Evolutionary conservation across 2,113 vertebrate genomes (phyloP).

Genomic region (Lanius ludovicianus): DNA sequence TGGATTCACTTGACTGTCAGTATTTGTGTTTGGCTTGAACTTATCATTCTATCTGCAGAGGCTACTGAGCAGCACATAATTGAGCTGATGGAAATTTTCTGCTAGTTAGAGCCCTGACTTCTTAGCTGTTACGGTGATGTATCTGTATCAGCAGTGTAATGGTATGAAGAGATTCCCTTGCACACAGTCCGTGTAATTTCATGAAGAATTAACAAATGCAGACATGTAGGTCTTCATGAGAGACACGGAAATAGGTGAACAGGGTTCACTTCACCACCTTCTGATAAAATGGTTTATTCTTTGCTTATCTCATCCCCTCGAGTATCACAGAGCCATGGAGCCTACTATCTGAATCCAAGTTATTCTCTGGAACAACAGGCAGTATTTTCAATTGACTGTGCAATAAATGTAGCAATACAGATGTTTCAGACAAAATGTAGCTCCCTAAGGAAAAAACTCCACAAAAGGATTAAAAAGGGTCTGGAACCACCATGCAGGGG

Average conservation of each 20-base stretch:
- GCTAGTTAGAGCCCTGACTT: neutral
- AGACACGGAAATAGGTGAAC: neutral
- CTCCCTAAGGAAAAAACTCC: neutral
- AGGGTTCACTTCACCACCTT: neutral
- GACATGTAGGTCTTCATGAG: neutral
- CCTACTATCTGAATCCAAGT: neutral
- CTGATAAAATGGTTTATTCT: neutral
- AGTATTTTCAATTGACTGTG: neutral
- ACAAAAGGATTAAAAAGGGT: neutral
- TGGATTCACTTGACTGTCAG: neutral
- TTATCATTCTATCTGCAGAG: neutral
- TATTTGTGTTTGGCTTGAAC: neutral
- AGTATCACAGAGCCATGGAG: neutral
- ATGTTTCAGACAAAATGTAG: neutral
- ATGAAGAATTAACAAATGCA: neutral
- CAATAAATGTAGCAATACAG: neutral
- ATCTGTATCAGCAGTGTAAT: neutral
- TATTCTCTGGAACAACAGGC: neutral
- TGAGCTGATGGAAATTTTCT: conserved; percentile 11
- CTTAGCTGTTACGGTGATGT: neutral
- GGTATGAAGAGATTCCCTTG: neutral
- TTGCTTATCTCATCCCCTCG: neutral
- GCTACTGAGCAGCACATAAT: neutral
- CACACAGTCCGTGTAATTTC: neutral
- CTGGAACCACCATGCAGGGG: neutral